A percentile compares a stretch with the other conserved stretches of the same genome.
These are phyloP conservation scores for Omphaloscelis lunosa DNA, from an alignment of 2,888 invertebrate genomes.

Conservation along the genomic window DNA sequence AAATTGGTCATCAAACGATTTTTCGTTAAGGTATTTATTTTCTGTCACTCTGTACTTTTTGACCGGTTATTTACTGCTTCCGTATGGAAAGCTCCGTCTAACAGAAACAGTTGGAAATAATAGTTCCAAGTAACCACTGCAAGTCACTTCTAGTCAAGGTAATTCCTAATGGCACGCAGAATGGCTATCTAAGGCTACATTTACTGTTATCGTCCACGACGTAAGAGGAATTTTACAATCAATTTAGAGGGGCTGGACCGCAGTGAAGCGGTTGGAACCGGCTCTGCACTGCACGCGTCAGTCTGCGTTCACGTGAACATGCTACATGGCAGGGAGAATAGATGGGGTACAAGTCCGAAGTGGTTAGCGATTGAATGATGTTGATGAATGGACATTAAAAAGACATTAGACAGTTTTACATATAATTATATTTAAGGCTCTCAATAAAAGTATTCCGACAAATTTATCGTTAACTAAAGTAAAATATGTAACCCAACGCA, in stretches of 20 bases:
- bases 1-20: background rate
- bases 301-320: constrained; percentile 46
- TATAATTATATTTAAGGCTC: background rate
- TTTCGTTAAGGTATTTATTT: background rate
- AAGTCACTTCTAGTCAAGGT: background rate
- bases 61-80: background rate
- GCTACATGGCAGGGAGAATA: constrained; percentile 25
- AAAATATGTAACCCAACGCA: background rate
- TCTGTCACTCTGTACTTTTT: background rate
- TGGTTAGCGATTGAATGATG: background rate
- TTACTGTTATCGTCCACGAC: background rate
- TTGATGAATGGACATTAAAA: background rate
- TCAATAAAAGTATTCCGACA: background rate
- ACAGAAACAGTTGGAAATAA: background rate
- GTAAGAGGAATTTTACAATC: constrained; percentile 26
- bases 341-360: background rate
- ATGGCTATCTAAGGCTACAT: constrained; percentile 10
- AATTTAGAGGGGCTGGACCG: constrained; percentile 34
- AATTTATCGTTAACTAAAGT: background rate
- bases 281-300: constrained; percentile 29
- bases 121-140: background rate
- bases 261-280: constrained; percentile 22
- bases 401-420: background rate
- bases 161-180: background rate
- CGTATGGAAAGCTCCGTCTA: background rate